phyloP scores from a whole-genome alignment of 2,888 invertebrate species.

The Sarcophaga rosellei region DNA sequence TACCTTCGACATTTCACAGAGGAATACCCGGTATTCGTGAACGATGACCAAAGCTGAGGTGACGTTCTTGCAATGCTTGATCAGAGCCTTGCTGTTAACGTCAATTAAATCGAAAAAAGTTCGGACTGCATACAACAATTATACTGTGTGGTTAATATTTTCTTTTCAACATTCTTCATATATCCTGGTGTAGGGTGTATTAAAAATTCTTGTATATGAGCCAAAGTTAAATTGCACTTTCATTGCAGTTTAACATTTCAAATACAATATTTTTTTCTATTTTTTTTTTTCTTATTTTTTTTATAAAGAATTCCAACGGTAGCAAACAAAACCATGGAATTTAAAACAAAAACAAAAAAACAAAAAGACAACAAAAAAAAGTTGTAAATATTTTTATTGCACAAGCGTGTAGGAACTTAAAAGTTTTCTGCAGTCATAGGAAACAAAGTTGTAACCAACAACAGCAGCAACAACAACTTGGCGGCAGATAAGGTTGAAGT shows the following conservation, averaged over 20 bases:
- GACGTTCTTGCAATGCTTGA: too few relatives aligned
- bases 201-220: not conserved
- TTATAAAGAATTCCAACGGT: not conserved
- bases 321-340: not conserved
- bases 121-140: too few relatives aligned
- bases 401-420: constrained; percentile 16
- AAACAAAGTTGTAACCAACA: not conserved
- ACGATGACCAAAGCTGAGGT: too few relatives aligned
- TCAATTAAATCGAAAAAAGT: too few relatives aligned
- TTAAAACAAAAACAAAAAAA: not conserved
- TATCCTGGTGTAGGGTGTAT: too few relatives aligned
- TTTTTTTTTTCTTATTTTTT: not conserved
- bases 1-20: too few relatives aligned
- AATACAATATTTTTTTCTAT: constrained; percentile 17
- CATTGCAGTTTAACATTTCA: constrained; percentile 53
- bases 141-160: too few relatives aligned
- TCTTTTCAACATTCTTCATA: too few relatives aligned
- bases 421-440: not conserved
- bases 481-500: too few relatives aligned
- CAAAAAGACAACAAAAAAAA: constrained; percentile 8
- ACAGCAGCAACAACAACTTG: not conserved
- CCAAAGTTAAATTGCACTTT: constrained; percentile 41
- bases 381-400: constrained; percentile 45
- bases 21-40: too few relatives aligned
- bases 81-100: too few relatives aligned